Evolutionary conservation across 1,140 invertebrate genomes (phyloP), one percentile per base, ranked within the genome.

Genomic region (Formica selysi): DNA sequence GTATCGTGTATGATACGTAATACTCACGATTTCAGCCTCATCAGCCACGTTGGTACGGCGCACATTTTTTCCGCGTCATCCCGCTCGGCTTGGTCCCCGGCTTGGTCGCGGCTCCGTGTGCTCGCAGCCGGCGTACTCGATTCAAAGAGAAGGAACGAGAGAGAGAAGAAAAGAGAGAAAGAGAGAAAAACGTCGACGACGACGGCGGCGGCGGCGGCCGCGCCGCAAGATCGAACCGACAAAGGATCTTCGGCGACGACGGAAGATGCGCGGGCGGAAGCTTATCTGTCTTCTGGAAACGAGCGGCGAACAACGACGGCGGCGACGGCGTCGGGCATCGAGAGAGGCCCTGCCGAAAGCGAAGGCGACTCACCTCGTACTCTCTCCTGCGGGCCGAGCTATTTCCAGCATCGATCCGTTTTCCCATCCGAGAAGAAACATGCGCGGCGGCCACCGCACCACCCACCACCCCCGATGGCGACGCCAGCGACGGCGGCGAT

Each of bases 301-400:
- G 80, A 85, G 57, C 67, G 16, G 16, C 59, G 80, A 80, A 44
- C 67, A 13, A 10, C 74, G 8, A n/a, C 6, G 0, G 5, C 67
- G 22, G 19, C 48, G 19, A 10, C 62, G 61, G 13, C 76, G 41
- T 26, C 78, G 57, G n/a, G 41, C 73, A 86, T 87, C 54, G 64
- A 36, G 90, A 91, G 92, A 92, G 91, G 92, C 93, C 93, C 93
- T 93, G 92, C 92, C 91, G 92, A 92, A 93, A 94, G 91, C 92
- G 91, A 93, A 94, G 92, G 92, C 93, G 91, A 95, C 94, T 94
- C 93, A 93, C 93, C 92, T 94, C 93, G 93, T 93, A 94, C 94
- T 94, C 91, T 94, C 91, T 93, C 91, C 90, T 93, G 92, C 87
- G 89, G 89, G 26, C 83, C 86, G 91, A 90, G 89, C 91, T 92